phyloP scores from a whole-genome alignment of 2,888 invertebrate genomes.

The Pandemis cinnamomeana region DNA sequence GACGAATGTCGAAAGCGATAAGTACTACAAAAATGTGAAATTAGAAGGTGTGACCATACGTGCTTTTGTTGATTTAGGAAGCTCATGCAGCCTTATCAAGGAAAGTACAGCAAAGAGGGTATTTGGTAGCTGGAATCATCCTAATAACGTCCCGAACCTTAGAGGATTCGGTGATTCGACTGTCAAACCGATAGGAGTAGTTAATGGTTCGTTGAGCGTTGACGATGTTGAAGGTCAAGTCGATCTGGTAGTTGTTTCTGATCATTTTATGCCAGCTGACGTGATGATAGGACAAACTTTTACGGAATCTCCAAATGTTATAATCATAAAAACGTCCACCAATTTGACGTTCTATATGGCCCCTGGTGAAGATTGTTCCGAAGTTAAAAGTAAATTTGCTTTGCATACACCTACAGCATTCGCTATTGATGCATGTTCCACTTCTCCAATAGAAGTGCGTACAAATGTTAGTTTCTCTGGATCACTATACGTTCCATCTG shows the following conservation, averaged over 20 bases:
- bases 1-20: neutral
- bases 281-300: constrained; percentile 10
- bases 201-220: neutral
- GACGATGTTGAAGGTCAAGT: neutral
- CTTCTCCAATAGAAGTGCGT: neutral
- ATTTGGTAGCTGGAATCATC: neutral
- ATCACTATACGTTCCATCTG: neutral
- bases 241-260: neutral
- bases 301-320: constrained; percentile 3
- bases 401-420: neutral
- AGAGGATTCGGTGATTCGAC: constrained; percentile 12
- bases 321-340: constrained; percentile 1
- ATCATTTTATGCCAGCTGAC: neutral
- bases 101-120: neutral
- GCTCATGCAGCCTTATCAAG: neutral
- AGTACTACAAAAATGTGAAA: neutral
- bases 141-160: neutral
- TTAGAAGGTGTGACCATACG: neutral
- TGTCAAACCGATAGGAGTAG: constrained; percentile 1
- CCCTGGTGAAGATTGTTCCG: neutral
- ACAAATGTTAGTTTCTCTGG: neutral
- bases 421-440: neutral
- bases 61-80: constrained; percentile 7
- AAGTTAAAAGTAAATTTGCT: neutral
- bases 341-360: neutral